phyloP scores from a whole-genome alignment of 2,888 invertebrate species.

The Prosopocoilus inquinatus region DNA sequence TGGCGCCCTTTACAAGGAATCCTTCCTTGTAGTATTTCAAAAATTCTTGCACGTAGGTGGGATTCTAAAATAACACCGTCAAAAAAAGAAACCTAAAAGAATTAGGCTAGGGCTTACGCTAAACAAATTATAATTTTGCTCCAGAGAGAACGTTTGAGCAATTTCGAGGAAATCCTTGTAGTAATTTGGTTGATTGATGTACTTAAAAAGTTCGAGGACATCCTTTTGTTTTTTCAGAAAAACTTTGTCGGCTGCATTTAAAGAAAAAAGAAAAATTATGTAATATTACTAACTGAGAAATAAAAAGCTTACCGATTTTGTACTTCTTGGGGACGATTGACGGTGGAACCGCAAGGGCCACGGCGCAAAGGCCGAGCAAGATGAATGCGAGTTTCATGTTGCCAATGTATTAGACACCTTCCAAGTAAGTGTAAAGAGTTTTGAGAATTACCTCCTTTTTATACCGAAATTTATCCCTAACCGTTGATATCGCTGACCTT shows the following conservation, averaged over 20 bases:
- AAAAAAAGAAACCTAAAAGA: not conserved
- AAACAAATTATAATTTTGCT: not conserved
- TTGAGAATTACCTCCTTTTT: not conserved
- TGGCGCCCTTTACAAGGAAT: slow-evolving; percentile 57
- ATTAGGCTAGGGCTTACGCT: not conserved
- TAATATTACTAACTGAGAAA: not conserved
- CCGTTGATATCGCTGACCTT: not conserved
- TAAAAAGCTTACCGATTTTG: slow-evolving; percentile 47
- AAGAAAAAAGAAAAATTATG: not conserved
- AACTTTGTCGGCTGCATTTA: slow-evolving; percentile 25
- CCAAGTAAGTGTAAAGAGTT: not conserved
- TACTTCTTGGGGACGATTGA: slow-evolving; percentile 35
- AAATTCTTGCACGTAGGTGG: slow-evolving; percentile 59
- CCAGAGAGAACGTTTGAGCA: slow-evolving; percentile 55
- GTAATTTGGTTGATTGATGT: slow-evolving; percentile 62
- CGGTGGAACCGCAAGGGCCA: slow-evolving; percentile 25
- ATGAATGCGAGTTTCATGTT: slow-evolving; percentile 19
- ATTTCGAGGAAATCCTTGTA: slow-evolving; percentile 56
- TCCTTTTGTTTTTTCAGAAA: slow-evolving; percentile 45
- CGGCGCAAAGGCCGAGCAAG: slow-evolving; percentile 17
- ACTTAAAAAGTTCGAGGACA: slow-evolving; percentile 59
- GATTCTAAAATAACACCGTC: slow-evolving; percentile 37
- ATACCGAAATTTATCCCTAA: not conserved
- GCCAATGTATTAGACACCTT: slow-evolving; percentile 12
- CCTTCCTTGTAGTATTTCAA: slow-evolving; percentile 56